Evolutionary conservation across 2,797 vertebrate species (phyloP).

Genomic region (Babyrousa celebensis): DNA sequence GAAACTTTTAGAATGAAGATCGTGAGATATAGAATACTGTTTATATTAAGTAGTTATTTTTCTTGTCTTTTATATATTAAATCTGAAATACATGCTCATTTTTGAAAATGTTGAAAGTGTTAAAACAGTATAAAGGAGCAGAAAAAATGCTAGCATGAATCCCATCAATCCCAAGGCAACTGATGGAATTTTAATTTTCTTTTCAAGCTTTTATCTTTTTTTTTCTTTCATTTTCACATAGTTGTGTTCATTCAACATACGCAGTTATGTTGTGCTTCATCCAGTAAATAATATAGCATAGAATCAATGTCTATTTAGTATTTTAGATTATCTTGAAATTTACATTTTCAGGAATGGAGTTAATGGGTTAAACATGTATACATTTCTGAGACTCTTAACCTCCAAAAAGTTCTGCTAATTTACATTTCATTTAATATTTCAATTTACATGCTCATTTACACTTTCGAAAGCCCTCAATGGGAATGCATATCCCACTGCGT

Average conservation of each 20-base stretch:
- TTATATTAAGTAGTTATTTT: neutral
- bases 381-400: neutral
- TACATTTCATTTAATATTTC: neutral
- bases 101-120: neutral
- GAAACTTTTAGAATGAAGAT: neutral
- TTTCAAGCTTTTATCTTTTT: neutral
- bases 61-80: neutral
- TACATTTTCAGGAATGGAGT: neutral
- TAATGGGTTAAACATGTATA: neutral
- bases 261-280: neutral
- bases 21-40: neutral
- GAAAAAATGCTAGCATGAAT: neutral
- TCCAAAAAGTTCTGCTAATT: constrained; percentile 47
- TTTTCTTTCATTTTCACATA: neutral
- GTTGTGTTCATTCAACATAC: neutral
- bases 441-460: constrained; percentile 52
- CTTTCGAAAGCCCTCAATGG: neutral
- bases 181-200: neutral
- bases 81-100: constrained; percentile 6
- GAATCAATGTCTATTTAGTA: neutral
- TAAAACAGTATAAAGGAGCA: neutral
- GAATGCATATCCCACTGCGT: neutral
- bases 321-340: constrained; percentile 10
- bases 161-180: neutral
- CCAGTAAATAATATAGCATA: neutral